These are phyloP conservation scores for Columba livia DNA, from an alignment of 2,113 vertebrate species.

Conservation along the genomic window DNA sequence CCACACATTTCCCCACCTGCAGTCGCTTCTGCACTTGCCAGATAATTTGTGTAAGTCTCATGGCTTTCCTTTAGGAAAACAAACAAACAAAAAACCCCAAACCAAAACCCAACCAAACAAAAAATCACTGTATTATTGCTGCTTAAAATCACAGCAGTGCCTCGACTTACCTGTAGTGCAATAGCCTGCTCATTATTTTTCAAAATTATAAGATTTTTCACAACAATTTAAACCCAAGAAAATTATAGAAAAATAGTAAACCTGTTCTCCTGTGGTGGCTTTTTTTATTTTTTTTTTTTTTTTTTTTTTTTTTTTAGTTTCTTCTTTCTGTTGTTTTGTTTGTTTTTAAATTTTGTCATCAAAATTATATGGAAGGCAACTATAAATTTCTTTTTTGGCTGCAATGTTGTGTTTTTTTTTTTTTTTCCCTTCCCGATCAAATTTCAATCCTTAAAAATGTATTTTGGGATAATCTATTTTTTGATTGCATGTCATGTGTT, in stretches of 20 bases:
- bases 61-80: not conserved
- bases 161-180: slow-evolving; percentile 6
- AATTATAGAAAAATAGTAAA: not conserved
- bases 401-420: not conserved
- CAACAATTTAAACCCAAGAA: not conserved
- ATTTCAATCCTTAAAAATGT: not conserved
- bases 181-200: not conserved
- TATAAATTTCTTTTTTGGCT: not conserved
- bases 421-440: not conserved
- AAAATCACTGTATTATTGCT: not conserved
- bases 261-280: not conserved
- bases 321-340: too few relatives aligned
- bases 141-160: not conserved
- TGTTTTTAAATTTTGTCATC: not conserved
- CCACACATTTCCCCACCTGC: not conserved
- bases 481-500: not conserved
- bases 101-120: too few relatives aligned
- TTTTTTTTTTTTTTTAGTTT: not conserved
- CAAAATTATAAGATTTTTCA: not conserved
- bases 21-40: not conserved
- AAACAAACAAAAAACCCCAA: too few relatives aligned
- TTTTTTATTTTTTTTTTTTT: not conserved
- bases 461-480: not conserved
- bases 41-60: not conserved
- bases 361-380: not conserved